A percentile compares a stretch with the other conserved stretches of the same genome.
Evolutionary conservation across 2,888 invertebrate genomes (phyloP).

Genomic region (Reticulitermes lucifugus): DNA sequence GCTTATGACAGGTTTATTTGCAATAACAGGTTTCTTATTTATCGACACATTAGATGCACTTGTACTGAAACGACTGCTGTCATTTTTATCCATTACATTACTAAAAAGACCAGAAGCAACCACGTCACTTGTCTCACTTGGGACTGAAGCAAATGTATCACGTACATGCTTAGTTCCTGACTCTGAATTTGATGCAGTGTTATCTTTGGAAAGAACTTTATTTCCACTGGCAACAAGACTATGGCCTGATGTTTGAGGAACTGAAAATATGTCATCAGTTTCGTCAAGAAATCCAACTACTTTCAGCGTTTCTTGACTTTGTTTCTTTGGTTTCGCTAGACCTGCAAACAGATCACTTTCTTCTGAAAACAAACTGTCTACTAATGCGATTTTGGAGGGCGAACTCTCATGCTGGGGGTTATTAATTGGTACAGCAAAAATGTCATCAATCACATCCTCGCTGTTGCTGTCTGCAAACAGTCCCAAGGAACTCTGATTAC

Average conservation of each 20-base stretch:
- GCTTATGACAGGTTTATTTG: conserved; percentile 20
- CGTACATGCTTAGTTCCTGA: not conserved
- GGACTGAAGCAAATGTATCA: not conserved
- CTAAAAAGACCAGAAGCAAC: not conserved
- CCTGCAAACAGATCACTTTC: conserved; percentile 9
- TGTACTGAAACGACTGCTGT: not conserved
- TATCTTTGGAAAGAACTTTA: not conserved
- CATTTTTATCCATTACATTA: not conserved
- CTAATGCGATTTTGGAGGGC: not conserved
- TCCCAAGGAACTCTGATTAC: not conserved
- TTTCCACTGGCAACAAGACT: not conserved
- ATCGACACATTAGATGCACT: not conserved
- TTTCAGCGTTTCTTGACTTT: not conserved
- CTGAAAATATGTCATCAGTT: conserved; percentile 40
- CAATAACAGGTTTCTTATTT: conserved; percentile 25
- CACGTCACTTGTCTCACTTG: not conserved
- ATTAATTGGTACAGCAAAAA: conserved; percentile 10
- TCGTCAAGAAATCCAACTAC: not conserved
- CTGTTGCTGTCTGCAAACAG: not conserved
- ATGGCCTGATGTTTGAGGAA: not conserved
- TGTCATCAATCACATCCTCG: not conserved
- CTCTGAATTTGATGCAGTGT: not conserved
- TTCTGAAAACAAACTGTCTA: not conserved
- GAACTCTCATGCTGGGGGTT: not conserved
- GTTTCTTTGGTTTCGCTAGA: not conserved